Evolutionary conservation across 1,140 invertebrate species (phyloP).

Genomic region (Euglossa dilemma): DNA sequence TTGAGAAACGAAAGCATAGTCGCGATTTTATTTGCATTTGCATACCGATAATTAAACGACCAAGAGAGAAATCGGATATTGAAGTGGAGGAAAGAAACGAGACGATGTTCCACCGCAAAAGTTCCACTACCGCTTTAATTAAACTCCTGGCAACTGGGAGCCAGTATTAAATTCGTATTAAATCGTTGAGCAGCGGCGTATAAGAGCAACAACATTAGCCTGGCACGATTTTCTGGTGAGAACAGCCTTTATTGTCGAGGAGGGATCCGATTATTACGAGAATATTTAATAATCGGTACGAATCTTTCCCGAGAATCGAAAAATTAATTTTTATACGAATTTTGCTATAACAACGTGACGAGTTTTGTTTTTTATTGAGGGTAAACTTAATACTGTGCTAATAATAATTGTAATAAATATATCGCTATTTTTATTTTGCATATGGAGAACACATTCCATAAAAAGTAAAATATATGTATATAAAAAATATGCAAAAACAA

Average conservation of each 20-base stretch:
- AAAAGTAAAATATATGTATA: no score
- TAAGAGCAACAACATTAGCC: neutral
- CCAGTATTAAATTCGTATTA: neutral
- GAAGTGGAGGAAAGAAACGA: neutral
- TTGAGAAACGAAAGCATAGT: no score
- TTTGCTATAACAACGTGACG: no score
- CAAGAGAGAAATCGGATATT: neutral
- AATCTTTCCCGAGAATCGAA: no score
- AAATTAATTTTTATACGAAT: no score
- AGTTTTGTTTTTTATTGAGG: no score
- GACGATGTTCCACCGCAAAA: neutral
- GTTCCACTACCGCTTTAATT: neutral
- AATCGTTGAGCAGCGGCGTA: neutral
- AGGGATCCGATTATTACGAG: neutral
- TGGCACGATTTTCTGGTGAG: neutral
- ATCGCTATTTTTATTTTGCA: no score
- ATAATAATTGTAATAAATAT: no score
- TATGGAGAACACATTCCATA: no score
- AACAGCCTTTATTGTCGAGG: neutral
- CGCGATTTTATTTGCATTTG: neutral
- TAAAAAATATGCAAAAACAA: no score
- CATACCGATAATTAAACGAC: neutral
- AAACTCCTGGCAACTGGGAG: neutral
- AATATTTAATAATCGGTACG: no score
- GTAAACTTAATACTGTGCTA: no score